phyloP scores from a whole-genome alignment of 2,797 vertebrate genomes.

The Streptopelia turtur region DNA sequence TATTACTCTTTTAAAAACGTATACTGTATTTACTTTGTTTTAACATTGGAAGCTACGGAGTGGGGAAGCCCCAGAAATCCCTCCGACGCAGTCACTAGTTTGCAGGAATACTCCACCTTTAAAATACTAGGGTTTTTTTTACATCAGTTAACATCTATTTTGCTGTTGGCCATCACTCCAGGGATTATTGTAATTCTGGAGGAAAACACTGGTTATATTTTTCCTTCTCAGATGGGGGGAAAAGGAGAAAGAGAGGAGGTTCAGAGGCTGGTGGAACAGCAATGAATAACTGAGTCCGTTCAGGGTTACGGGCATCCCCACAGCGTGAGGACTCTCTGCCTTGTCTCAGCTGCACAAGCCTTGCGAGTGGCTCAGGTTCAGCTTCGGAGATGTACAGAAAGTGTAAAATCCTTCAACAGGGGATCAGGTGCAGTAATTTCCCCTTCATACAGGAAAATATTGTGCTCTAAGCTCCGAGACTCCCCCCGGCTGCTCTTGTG shows the following conservation, averaged over 20 bases:
- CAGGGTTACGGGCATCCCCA: background rate
- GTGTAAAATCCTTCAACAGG: background rate
- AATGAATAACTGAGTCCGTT: background rate
- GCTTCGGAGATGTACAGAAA: slow-evolving; percentile 39
- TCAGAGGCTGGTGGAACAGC: slow-evolving; percentile 42
- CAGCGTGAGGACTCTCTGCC: slow-evolving; percentile 27
- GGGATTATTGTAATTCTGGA: slow-evolving; percentile 25
- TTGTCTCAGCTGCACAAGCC: slow-evolving; percentile 57
- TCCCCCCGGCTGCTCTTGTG: background rate
- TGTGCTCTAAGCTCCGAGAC: background rate
- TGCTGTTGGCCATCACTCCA: slow-evolving; percentile 61
- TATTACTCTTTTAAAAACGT: slow-evolving; percentile 31
- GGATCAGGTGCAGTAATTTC: background rate
- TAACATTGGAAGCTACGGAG: slow-evolving; percentile 72
- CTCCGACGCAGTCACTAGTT: slow-evolving; percentile 60
- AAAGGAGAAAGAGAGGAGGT: slow-evolving; percentile 30
- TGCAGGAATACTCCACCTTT: slow-evolving; percentile 70
- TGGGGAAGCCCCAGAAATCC: slow-evolving; percentile 68
- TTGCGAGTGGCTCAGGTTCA: slow-evolving; percentile 60
- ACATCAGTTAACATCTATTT: slow-evolving; percentile 61
- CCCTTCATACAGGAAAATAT: background rate
- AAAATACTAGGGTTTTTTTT: slow-evolving; percentile 54
- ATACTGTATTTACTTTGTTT: slow-evolving; percentile 69
- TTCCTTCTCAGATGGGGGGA: slow-evolving; percentile 45
- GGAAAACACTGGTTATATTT: slow-evolving; percentile 51